A percentile compares a stretch with the other conserved stretches of the same genome.
phyloP scores from a whole-genome alignment of 2,888 invertebrate genomes.

The Eilema depressum region DNA sequence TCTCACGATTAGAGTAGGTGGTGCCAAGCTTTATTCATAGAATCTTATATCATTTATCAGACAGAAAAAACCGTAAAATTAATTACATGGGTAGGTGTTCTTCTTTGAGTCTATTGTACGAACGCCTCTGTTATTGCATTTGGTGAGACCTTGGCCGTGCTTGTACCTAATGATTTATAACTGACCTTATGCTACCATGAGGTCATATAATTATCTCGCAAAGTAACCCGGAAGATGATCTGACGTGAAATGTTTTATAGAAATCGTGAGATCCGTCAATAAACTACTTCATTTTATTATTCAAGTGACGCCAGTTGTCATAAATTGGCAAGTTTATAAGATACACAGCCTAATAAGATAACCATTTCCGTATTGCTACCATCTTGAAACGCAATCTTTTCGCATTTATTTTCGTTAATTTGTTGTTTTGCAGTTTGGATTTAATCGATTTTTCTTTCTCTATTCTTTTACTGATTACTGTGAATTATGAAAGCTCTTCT shows the following conservation, averaged over 20 bases:
- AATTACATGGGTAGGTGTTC: conserved; percentile 49
- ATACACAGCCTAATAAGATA: background rate
- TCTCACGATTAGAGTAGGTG: conserved; percentile 32
- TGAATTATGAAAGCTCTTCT: no score
- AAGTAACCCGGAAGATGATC: conserved; percentile 72
- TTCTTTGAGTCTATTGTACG: conserved; percentile 48
- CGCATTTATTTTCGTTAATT: background rate
- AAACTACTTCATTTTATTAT: conserved; percentile 31
- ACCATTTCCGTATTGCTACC: background rate
- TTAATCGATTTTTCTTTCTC: background rate
- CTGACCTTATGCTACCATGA: conserved; percentile 66
- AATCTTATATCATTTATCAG: conserved; percentile 29
- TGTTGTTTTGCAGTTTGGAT: background rate
- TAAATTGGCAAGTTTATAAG: background rate
- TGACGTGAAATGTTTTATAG: conserved; percentile 61
- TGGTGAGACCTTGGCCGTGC: conserved; percentile 63
- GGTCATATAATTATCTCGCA: conserved; percentile 73
- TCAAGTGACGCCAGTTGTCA: conserved; percentile 13
- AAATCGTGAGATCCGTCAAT: conserved; percentile 70
- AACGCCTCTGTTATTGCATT: conserved; percentile 42
- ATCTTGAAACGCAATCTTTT: background rate
- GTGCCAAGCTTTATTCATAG: conserved; percentile 21
- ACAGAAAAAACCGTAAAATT: conserved; percentile 25
- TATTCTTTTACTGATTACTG: no score
- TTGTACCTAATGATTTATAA: conserved; percentile 62